Percentiles rank a stretch among this genome's conserved stretches.
These are phyloP conservation scores for Sminthurinus aureus DNA, from an alignment of 2,888 invertebrate species.

Conservation along the genomic window DNA sequence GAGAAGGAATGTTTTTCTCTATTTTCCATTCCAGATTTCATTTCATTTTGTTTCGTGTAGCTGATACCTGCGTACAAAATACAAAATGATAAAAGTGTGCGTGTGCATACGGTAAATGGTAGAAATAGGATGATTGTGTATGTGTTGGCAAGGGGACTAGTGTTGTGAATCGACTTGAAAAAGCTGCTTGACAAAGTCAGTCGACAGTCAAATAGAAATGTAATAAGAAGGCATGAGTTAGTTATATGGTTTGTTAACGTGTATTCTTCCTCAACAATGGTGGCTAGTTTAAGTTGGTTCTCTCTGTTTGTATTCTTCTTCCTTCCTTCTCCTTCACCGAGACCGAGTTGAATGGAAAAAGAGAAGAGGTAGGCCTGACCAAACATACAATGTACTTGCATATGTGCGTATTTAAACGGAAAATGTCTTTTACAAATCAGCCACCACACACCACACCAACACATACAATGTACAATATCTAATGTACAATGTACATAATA, in stretches of 20 bases:
- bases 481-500: neutral
- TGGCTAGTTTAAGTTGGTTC: conserved; percentile 33
- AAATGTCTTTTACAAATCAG: conserved; percentile 23
- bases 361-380: conserved; percentile 34
- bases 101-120: neutral
- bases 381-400: conserved; percentile 7
- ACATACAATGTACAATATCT: neutral
- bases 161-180: conserved; percentile 27
- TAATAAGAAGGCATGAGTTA: conserved; percentile 41
- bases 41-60: no score
- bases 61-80: neutral
- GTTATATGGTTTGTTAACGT: conserved; percentile 59
- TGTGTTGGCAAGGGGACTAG: neutral
- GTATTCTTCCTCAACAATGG: conserved; percentile 50
- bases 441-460: conserved; percentile 3
- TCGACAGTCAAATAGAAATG: conserved; percentile 37
- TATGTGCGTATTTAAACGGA: neutral
- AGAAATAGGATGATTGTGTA: neutral
- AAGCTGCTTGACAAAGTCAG: conserved; percentile 27
- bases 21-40: no score
- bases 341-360: neutral
- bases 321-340: conserved; percentile 3
- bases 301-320: conserved; percentile 15
- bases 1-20: no score
- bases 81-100: neutral